Percentiles rank a stretch among this genome's conserved stretches.
phyloP scores from a whole-genome alignment of 2,888 invertebrate species.

The Synanthedon andrenaeformis region DNA sequence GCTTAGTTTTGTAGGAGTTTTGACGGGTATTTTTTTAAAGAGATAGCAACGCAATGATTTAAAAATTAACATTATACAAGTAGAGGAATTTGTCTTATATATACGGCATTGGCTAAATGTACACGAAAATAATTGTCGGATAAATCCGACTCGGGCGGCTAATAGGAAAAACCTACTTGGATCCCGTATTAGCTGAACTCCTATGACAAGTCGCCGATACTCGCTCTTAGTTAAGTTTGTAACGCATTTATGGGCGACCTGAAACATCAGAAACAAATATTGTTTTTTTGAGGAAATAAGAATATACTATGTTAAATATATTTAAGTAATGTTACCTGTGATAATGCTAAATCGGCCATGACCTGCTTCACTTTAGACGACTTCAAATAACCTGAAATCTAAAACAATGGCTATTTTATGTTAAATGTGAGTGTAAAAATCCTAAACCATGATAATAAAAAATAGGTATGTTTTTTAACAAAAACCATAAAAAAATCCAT shows the following conservation, averaged over 20 bases:
- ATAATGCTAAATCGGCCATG: conserved; percentile 91
- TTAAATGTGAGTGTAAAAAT: background rate
- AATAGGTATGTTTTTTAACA: background rate
- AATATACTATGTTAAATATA: background rate
- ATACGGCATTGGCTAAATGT: no score
- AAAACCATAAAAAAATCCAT: no score
- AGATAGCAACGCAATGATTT: no score
- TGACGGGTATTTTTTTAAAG: no score
- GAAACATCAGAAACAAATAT: conserved; percentile 12
- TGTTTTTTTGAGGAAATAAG: background rate
- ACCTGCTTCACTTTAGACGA: conserved; percentile 91
- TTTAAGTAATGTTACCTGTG: conserved; percentile 69
- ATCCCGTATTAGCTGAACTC: conserved; percentile 92
- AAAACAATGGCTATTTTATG: conserved; percentile 12
- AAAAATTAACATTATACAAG: no score
- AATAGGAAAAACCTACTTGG: conserved; percentile 73
- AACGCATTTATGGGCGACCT: conserved; percentile 85
- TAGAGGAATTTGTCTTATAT: no score
- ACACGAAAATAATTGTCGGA: no score
- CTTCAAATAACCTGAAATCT: conserved; percentile 82
- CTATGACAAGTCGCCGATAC: conserved; percentile 89
- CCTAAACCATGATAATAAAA: background rate
- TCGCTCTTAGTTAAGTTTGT: conserved; percentile 90
- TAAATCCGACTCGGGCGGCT: no score
- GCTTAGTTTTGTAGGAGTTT: no score